A percentile compares a stretch with the other conserved stretches of the same genome.
Evolutionary conservation across 2,888 invertebrate genomes (phyloP).

Genomic region (Pilophorus perplexus): DNA sequence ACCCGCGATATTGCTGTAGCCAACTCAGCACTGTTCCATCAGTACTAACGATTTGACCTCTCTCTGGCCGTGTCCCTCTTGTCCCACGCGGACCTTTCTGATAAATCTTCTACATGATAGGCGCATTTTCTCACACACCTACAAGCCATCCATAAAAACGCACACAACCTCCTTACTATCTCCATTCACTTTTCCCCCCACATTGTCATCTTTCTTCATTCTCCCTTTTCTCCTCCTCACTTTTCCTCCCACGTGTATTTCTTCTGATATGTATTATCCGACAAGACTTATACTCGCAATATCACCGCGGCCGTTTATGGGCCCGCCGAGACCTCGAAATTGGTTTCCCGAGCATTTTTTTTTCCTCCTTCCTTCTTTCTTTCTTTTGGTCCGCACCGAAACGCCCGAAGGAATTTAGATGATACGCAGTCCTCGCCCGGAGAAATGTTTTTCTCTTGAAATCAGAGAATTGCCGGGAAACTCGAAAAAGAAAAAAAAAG

Average conservation of each 20-base stretch:
- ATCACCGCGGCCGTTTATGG: conserved; percentile 14
- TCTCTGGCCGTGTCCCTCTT: too few species aligned
- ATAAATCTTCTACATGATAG: conserved; percentile 1
- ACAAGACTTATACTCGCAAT: conserved; percentile 24
- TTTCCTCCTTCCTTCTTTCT: too few species aligned
- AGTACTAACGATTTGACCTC: too few species aligned
- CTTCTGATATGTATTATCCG: conserved; percentile 13
- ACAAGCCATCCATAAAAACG: not conserved
- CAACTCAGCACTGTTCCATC: too few species aligned
- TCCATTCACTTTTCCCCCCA: not conserved
- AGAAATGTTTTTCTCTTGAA: too few species aligned
- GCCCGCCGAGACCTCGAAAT: conserved; percentile 14
- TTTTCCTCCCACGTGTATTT: not conserved
- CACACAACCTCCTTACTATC: not conserved
- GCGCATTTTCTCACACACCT: not conserved
- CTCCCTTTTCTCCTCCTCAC: not conserved
- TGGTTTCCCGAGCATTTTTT: not conserved
- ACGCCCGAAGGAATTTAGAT: too few species aligned
- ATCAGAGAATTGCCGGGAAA: too few species aligned
- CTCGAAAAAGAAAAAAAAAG: too few species aligned
- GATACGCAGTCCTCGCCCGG: too few species aligned
- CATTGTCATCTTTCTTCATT: not conserved
- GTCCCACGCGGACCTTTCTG: too few species aligned
- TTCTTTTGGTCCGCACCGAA: too few species aligned
- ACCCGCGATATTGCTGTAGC: too few species aligned